Conservation (phyloP, 2,113 vertebrate genomes). For the Aphyosemion australe region DNA sequence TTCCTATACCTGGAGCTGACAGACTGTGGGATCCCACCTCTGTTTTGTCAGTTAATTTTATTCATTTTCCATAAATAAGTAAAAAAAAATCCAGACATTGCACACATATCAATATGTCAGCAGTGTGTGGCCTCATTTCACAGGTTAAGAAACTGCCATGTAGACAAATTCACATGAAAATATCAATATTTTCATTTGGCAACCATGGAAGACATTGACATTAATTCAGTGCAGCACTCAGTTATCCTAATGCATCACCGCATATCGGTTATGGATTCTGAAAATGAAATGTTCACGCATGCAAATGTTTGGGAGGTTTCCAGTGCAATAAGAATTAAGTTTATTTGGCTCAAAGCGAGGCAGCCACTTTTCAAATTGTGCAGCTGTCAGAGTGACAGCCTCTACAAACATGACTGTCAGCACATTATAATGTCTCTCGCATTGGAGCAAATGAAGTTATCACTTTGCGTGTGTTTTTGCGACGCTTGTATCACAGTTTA, state of each 20-base stretch:
- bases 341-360: slow-evolving; percentile 16
- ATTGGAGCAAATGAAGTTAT: slow-evolving; percentile 34
- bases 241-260: slow-evolving; percentile 21
- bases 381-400: slow-evolving; percentile 38
- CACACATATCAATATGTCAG: slow-evolving; percentile 5
- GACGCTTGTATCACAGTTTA: slow-evolving; percentile 18
- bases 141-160: slow-evolving; percentile 23
- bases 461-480: slow-evolving; percentile 23
- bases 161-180: slow-evolving; percentile 20
- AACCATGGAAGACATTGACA: slow-evolving; percentile 16
- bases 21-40: background rate
- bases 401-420: slow-evolving; percentile 39
- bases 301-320: slow-evolving; percentile 31
- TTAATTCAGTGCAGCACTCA: slow-evolving; percentile 29
- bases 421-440: slow-evolving; percentile 24
- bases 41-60: background rate
- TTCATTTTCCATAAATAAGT: slow-evolving; percentile 20
- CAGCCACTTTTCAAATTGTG: slow-evolving; percentile 34
- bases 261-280: slow-evolving; percentile 21
- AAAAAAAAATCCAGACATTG: background rate
- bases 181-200: slow-evolving; percentile 29
- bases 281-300: slow-evolving; percentile 22
- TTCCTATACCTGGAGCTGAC: background rate
- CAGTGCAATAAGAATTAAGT: slow-evolving; percentile 2
- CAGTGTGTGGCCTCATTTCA: slow-evolving; percentile 11